phyloP scores from a whole-genome alignment of 1,140 invertebrate species.

The Saccostrea echinata region DNA sequence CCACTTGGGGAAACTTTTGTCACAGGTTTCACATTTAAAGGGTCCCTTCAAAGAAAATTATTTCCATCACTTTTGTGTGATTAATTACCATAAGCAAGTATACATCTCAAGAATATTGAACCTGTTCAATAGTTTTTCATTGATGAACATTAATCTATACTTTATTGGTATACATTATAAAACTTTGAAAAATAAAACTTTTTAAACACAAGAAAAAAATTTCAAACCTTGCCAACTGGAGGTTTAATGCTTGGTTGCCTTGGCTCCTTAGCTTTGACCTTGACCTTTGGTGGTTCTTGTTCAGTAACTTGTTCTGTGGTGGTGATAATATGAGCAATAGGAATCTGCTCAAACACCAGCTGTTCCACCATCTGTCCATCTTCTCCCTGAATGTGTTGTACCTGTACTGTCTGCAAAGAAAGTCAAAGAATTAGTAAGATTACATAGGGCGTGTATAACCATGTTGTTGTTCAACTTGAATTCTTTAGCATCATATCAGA shows the following conservation, averaged over 20 bases:
- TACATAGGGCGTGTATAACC: too few relatives aligned
- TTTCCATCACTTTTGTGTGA: neutral
- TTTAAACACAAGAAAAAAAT: neutral
- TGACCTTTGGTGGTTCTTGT: constrained; percentile 41
- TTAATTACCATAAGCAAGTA: too few relatives aligned
- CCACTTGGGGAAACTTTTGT: constrained; percentile 82
- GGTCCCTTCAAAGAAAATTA: constrained; percentile 74
- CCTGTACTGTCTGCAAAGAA: constrained; percentile 1
- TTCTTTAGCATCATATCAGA: too few relatives aligned
- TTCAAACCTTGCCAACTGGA: constrained; percentile 73
- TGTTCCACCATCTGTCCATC: constrained; percentile 63
- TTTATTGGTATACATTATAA: too few relatives aligned
- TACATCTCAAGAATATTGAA: too few relatives aligned
- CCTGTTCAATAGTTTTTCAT: too few relatives aligned
- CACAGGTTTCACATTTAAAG: constrained; percentile 83
- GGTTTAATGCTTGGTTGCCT: constrained; percentile 63
- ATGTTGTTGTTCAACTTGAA: too few relatives aligned
- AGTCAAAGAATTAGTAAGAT: too few relatives aligned
- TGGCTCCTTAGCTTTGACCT: constrained; percentile 16
- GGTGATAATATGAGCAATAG: constrained; percentile 42
- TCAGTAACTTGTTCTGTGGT: constrained; percentile 41
- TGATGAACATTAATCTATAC: neutral
- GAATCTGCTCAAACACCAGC: constrained; percentile 62
- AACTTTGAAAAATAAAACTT: too few relatives aligned
- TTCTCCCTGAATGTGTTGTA: neutral